These are phyloP conservation scores for Leptothorax acervorum DNA, from an alignment of 2,888 invertebrate species.

Conservation along the genomic window DNA sequence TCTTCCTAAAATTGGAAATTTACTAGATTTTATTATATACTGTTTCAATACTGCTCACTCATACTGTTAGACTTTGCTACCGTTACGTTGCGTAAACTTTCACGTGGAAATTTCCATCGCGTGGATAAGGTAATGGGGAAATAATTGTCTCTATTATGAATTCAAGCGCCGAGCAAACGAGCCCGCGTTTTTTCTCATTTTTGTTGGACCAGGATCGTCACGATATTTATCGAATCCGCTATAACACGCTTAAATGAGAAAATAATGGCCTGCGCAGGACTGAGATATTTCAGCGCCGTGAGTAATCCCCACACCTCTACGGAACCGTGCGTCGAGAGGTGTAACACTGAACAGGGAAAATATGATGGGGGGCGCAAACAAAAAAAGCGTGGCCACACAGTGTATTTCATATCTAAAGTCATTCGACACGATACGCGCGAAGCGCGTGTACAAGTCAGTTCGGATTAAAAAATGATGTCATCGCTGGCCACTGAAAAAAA, in stretches of 20 bases:
- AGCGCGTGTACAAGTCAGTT: background rate
- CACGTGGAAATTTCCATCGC: background rate
- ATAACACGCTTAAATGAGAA: constrained; percentile 82
- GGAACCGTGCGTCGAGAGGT: constrained; percentile 5
- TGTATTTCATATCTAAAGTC: constrained; percentile 31
- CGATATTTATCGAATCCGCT: constrained; percentile 77
- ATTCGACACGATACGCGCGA: constrained; percentile 11
- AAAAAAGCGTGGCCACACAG: background rate
- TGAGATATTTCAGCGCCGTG: constrained; percentile 38
- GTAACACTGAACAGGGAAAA: constrained; percentile 8
- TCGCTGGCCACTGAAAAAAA: constrained; percentile 28
- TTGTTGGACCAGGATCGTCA: constrained; percentile 59
- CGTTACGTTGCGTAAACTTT: background rate
- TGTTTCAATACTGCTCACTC: background rate
- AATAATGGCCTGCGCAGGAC: constrained; percentile 75
- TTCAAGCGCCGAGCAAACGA: constrained; percentile 64
- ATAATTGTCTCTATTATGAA: constrained; percentile 78
- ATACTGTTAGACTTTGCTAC: background rate
- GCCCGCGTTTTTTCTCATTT: constrained; percentile 20
- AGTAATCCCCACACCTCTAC: background rate
- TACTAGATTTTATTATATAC: constrained; percentile 4
- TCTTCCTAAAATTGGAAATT: background rate
- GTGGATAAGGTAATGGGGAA: constrained; percentile 72
- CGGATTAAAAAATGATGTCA: constrained; percentile 23
- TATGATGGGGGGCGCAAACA: constrained; percentile 1